These are phyloP conservation scores for Anas platyrhynchos DNA, from an alignment of 2,113 vertebrate species.

Conservation along the genomic window DNA sequence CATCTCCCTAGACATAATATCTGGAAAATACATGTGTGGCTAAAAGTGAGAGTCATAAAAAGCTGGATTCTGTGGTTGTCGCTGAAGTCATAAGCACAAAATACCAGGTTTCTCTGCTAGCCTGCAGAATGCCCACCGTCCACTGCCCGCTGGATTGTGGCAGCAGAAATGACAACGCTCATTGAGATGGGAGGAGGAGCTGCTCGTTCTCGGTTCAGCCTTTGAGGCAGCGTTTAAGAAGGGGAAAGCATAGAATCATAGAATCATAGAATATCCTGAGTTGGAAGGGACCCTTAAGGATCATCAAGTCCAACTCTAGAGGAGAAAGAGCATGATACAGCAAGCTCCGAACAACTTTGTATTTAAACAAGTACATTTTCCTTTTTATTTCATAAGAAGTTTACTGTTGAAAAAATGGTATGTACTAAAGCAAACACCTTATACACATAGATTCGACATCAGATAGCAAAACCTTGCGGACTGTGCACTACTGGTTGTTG, in stretches of 20 bases:
- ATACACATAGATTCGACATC: constrained; percentile 71
- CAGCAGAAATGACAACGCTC: not conserved
- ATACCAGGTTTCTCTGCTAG: not conserved
- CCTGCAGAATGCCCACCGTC: not conserved
- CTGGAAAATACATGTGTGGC: not conserved
- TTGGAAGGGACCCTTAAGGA: too few species aligned
- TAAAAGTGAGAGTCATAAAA: not conserved
- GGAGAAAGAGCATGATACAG: not conserved
- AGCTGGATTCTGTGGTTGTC: not conserved
- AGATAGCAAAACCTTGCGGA: constrained; percentile 68
- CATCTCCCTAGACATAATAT: not conserved
- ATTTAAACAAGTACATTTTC: constrained; percentile 76
- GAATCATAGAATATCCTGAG: too few species aligned
- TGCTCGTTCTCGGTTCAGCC: not conserved
- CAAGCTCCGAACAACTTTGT: constrained; percentile 43
- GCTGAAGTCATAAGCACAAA: not conserved
- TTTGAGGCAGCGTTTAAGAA: not conserved
- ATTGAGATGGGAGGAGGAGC: not conserved
- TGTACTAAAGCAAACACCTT: constrained; percentile 75
- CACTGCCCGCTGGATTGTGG: not conserved
- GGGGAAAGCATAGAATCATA: not conserved
- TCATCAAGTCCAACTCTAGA: too few species aligned
- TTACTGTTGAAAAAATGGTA: constrained; percentile 77
- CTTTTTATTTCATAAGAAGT: constrained; percentile 76
- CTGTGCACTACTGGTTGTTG: constrained; percentile 49